Evolutionary conservation across 2,797 vertebrate species (phyloP), one percentile per base, ranked within the genome.

Genomic region (Helarctos malayanus): DNA sequence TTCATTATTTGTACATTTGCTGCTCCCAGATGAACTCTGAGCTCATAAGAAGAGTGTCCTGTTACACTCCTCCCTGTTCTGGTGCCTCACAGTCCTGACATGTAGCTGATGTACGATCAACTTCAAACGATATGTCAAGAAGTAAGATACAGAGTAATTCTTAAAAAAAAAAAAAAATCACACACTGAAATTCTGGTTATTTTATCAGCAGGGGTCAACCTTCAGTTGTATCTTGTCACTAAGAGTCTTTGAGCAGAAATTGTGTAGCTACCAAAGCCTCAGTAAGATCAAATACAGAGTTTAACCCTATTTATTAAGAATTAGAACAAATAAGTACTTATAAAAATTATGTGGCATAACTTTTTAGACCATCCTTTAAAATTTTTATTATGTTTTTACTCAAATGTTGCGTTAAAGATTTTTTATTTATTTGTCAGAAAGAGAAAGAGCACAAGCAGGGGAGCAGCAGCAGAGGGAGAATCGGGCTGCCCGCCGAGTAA

Each of bases 251-350:
- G 38, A 89, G 35, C 3, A 94, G 45, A 92, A 85, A 38, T 1
- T 19, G 6, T n/a, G 19, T 49, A 85, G 76, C 23, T 89, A 18
- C 12, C 7, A 88, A 84, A 52, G 35, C 71, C 21, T 88, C 63
- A 38, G 11, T 25, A 47, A 78, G 52, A 38, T 15, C n/a, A 47
- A 91, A 89, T 45, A 78, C 23, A 47, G 19, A 82, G 41, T 61
- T 71, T 35, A 65, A 23, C 18, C 13, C 29, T 47, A 68, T 59
- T 79, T 49, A 83, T 65, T 54, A 81, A 76, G 49, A 96, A 52
- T 90, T 81, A 91, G n/a, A 35, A 35, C n/a, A 78, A 68, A 65
- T 57, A 85, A 61, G 65, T 29, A 61, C 69, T 96, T 59, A 69
- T n/a, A 9, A 90, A 68, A 79, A 45, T 82, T 54, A 18, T n/a